Percentiles rank a stretch among this genome's conserved stretches.
Evolutionary conservation across 2,888 invertebrate genomes (phyloP).

Genomic region (Stegana nigrithorax): DNA sequence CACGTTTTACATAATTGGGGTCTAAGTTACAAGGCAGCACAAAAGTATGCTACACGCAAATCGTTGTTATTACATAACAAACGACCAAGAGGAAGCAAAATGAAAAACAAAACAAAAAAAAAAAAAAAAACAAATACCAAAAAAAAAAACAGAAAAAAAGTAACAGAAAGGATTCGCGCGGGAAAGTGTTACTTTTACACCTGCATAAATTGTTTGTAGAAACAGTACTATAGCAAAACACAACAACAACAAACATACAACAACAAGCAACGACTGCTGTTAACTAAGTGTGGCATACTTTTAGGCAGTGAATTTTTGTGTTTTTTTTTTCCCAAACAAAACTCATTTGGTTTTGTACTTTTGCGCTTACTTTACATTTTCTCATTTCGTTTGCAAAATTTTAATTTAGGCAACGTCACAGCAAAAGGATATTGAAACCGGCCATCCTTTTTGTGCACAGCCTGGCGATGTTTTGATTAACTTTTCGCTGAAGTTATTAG

Average conservation of each 20-base stretch:
- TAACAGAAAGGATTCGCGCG: neutral
- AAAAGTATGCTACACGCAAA: conserved; percentile 19
- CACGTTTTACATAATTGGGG: conserved; percentile 41
- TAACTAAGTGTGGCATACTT: conserved; percentile 17
- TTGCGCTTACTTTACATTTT: conserved; percentile 4
- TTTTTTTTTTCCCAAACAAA: neutral
- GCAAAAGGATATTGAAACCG: neutral
- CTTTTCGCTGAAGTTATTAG: no score
- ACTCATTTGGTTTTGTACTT: no score
- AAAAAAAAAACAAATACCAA: neutral
- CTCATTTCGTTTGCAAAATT: neutral
- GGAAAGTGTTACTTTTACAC: conserved; percentile 6
- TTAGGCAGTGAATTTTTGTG: conserved; percentile 11
- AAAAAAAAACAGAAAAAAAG: neutral
- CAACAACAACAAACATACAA: neutral
- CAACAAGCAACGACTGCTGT: neutral
- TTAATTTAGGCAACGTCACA: neutral
- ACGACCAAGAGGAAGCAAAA: no score
- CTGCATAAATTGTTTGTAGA: neutral
- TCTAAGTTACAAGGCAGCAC: conserved; percentile 9
- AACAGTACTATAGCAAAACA: neutral
- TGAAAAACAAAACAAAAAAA: neutral
- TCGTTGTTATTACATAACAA: no score
- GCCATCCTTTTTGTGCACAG: neutral
- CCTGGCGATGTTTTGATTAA: no score